phyloP scores from a whole-genome alignment of 2,888 invertebrate species.

The Epinotia brunnichana region DNA sequence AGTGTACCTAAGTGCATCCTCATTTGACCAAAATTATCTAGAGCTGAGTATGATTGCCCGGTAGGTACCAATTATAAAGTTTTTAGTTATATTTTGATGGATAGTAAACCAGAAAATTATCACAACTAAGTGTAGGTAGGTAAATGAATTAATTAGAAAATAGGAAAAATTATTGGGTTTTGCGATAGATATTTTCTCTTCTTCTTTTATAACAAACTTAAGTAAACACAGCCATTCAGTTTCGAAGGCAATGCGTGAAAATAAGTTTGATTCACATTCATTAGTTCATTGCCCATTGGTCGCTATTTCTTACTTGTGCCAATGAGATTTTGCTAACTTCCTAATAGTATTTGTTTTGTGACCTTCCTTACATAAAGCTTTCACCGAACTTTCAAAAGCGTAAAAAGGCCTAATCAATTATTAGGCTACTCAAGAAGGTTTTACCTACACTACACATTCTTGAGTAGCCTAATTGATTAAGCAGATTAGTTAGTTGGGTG shows the following conservation, averaged over 20 bases:
- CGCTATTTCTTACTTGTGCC: conserved; percentile 8
- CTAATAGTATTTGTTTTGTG: conserved; percentile 16
- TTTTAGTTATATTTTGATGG: no score
- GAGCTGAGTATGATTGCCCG: not conserved
- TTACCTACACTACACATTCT: no score
- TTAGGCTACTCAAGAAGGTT: not conserved
- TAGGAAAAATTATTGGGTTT: no score
- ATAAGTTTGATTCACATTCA: conserved; percentile 14
- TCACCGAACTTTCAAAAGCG: conserved; percentile 22
- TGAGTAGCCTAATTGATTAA: no score
- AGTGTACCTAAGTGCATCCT: not conserved
- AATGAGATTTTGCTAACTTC: conserved; percentile 27
- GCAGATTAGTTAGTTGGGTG: no score
- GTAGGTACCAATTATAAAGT: not conserved
- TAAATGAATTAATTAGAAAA: no score
- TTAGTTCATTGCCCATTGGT: not conserved
- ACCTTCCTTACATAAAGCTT: conserved; percentile 1
- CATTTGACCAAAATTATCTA: not conserved
- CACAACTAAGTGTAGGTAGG: no score
- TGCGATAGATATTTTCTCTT: no score
- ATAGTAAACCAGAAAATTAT: no score
- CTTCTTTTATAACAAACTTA: not conserved
- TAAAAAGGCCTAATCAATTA: conserved; percentile 6
- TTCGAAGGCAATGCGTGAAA: not conserved
- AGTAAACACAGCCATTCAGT: not conserved